Conservation (phyloP, 2,113 vertebrate species). For the Cygnus buccinator region DNA sequence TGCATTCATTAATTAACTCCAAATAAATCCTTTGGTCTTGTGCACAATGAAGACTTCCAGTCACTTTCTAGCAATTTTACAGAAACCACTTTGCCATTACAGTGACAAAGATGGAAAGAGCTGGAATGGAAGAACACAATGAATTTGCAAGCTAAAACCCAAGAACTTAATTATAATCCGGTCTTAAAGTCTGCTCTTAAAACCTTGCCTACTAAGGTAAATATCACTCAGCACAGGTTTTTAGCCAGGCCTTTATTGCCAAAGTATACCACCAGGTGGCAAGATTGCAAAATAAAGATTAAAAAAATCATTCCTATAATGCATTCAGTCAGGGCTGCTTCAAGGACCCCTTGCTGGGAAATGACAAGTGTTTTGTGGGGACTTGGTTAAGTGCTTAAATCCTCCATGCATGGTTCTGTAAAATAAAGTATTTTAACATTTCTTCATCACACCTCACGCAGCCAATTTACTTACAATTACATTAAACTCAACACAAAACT, state of each 20-base stretch:
- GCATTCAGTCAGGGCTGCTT: neutral
- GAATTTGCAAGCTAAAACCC: neutral
- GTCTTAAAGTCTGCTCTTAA: neutral
- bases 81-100: neutral
- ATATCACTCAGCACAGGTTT: neutral
- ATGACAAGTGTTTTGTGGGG: rapidly evolving
- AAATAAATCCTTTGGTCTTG: neutral
- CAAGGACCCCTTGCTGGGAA: neutral
- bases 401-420: neutral
- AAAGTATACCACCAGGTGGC: slow-evolving; percentile 66
- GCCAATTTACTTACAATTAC: neutral
- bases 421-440: neutral
- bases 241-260: neutral
- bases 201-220: neutral
- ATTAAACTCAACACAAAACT: neutral
- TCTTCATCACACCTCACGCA: neutral
- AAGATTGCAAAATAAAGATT: slow-evolving; percentile 60
- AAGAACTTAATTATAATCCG: neutral
- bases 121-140: neutral
- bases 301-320: neutral
- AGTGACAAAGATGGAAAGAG: neutral
- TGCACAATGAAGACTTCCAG: neutral
- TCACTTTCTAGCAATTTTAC: neutral
- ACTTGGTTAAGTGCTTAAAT: neutral
- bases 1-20: no score